Evolutionary conservation across 23 tunicate species (phyloP).

Genomic region (Aplidium turbinatum): DNA sequence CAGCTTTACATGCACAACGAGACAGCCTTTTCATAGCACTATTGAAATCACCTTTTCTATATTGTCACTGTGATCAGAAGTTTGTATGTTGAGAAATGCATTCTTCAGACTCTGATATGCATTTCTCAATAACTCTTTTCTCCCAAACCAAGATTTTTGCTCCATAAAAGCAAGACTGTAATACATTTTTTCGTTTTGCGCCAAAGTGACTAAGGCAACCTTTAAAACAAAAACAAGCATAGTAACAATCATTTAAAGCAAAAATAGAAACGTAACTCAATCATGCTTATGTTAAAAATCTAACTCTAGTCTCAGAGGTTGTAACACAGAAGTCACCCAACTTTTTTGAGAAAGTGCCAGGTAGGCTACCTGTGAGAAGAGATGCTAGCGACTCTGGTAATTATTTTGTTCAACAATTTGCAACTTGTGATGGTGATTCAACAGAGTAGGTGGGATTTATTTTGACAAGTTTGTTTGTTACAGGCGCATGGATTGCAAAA

Average conservation of each 20-base stretch:
- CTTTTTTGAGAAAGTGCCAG: no score
- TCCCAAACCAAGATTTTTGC: conserved; percentile 80
- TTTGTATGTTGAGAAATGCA: conserved; percentile 35
- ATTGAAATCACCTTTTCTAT: neutral
- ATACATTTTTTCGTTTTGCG: conserved; percentile 67
- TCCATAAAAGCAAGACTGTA: conserved; percentile 62
- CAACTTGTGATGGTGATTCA: no score
- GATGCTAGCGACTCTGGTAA: no score
- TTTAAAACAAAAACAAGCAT: conserved; percentile 9
- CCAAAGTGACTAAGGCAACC: conserved; percentile 48
- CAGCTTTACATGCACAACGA: neutral
- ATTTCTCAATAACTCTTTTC: conserved; percentile 65
- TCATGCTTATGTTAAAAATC: neutral
- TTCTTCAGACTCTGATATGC: conserved; percentile 45
- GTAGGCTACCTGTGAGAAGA: no score
- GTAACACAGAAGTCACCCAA: no score
- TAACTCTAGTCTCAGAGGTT: no score
- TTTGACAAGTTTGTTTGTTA: neutral
- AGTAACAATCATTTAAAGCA: neutral
- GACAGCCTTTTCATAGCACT: neutral
- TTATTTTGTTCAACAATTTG: no score
- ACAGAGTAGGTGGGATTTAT: neutral
- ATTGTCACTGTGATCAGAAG: conserved; percentile 22
- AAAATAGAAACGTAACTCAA: neutral
- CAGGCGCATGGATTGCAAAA: neutral